Evolutionary conservation across 1,140 invertebrate species (phyloP).

Genomic region (fruit fly (Drosophila melanogaster)): DNA sequence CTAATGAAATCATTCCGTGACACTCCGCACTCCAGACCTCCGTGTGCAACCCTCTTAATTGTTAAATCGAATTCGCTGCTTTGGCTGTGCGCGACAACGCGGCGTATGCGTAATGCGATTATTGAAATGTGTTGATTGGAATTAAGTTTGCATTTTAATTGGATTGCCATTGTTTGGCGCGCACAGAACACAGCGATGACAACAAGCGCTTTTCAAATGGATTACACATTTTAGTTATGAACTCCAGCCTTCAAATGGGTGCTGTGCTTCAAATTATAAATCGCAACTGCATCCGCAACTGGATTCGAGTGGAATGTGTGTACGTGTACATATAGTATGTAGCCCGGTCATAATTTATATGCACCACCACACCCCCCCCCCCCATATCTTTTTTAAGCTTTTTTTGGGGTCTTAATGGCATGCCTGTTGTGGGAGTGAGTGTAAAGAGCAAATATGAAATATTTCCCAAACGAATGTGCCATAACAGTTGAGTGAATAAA

Average conservation of each 20-base stretch:
- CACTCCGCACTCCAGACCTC: constrained; percentile 8
- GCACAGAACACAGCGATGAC: background rate
- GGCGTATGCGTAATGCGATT: constrained; percentile 74
- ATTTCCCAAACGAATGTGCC: constrained; percentile 53
- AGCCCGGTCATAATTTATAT: constrained; percentile 27
- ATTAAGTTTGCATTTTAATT: constrained; percentile 71
- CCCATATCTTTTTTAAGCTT: constrained; percentile 34
- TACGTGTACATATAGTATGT: background rate
- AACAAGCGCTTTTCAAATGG: constrained; percentile 14
- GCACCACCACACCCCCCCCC: constrained; percentile 14
- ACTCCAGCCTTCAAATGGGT: background rate
- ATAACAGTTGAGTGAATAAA: constrained; percentile 62
- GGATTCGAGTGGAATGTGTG: background rate
- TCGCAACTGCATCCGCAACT: constrained; percentile 14
- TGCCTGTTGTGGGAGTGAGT: constrained; percentile 4
- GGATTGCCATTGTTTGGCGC: constrained; percentile 45
- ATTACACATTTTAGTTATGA: constrained; percentile 39
- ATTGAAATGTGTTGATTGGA: constrained; percentile 72
- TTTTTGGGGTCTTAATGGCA: background rate
- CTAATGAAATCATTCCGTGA: constrained; percentile 64
- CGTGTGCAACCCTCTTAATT: constrained; percentile 47
- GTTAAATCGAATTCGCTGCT: constrained; percentile 59
- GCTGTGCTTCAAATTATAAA: constrained; percentile 12
- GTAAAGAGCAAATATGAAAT: constrained; percentile 52
- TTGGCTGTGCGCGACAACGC: constrained; percentile 31